These are phyloP conservation scores for Deilephila elpenor DNA, from an alignment of 2,888 invertebrate genomes.

Conservation along the genomic window DNA sequence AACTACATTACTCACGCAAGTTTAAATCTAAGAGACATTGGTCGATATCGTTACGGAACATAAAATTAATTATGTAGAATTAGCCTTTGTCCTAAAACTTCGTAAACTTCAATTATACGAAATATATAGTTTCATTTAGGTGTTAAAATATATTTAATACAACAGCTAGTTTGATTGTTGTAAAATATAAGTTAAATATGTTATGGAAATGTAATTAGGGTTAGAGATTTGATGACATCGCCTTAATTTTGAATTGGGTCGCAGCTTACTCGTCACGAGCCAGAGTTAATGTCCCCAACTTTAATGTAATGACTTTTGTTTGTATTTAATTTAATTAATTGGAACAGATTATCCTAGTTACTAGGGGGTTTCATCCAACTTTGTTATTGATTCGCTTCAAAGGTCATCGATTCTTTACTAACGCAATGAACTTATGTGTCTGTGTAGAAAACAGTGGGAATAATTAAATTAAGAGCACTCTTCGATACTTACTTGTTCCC, in stretches of 20 bases:
- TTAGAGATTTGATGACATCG: slow-evolving; percentile 36
- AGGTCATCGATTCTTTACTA: slow-evolving; percentile 58
- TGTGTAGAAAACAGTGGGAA: slow-evolving; percentile 47
- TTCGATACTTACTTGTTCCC: slow-evolving; percentile 50
- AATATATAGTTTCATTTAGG: not conserved
- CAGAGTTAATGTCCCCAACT: slow-evolving; percentile 61
- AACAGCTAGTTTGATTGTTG: not conserved
- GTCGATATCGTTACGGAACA: slow-evolving; percentile 25
- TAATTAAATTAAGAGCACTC: slow-evolving; percentile 55
- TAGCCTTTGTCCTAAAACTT: not conserved
- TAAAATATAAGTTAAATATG: slow-evolving; percentile 2
- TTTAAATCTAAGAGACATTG: not conserved
- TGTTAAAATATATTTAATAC: not conserved
- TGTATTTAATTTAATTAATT: slow-evolving; percentile 81
- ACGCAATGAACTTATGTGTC: slow-evolving; percentile 53
- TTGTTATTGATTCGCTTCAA: slow-evolving; percentile 59
- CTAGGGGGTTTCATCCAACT: slow-evolving; percentile 68
- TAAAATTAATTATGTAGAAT: slow-evolving; percentile 14
- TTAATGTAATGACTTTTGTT: slow-evolving; percentile 74
- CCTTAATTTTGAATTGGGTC: slow-evolving; percentile 54
- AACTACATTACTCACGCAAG: slow-evolving; percentile 26
- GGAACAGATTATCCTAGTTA: slow-evolving; percentile 73
- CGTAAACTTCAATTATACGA: not conserved
- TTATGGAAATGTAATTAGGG: slow-evolving; percentile 24
- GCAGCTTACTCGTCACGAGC: slow-evolving; percentile 49